Evolutionary conservation across 1,140 invertebrate genomes (phyloP).

Genomic region (Trissolcus basalis): DNA sequence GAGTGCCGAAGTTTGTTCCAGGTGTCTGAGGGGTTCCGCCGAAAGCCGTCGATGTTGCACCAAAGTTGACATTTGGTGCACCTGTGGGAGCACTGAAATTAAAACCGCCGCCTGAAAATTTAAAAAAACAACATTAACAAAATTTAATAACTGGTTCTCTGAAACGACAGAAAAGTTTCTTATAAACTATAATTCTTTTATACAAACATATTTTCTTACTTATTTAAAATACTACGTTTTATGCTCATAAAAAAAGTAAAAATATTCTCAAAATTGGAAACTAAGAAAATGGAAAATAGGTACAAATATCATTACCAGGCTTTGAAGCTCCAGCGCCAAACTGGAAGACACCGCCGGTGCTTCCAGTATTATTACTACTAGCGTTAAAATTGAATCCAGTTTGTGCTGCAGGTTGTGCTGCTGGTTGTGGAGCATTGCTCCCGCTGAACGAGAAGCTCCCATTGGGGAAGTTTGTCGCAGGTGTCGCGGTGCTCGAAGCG

Average conservation of each 20-base stretch:
- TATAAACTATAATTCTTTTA: too few relatives aligned
- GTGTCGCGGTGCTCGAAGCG: not conserved
- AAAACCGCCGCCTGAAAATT: conserved; percentile 61
- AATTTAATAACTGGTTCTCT: not conserved
- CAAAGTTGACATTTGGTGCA: conserved; percentile 57
- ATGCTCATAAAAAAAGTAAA: too few relatives aligned
- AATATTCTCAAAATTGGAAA: not conserved
- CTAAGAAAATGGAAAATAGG: not conserved
- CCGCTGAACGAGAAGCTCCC: conserved; percentile 51
- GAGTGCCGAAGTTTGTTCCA: conserved; percentile 54
- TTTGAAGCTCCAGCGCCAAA: conserved; percentile 64
- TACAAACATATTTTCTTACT: too few relatives aligned
- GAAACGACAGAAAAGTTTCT: too few relatives aligned
- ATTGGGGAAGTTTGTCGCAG: conserved; percentile 6
- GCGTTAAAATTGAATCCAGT: conserved; percentile 53
- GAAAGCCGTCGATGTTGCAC: conserved; percentile 52
- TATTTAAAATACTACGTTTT: too few relatives aligned
- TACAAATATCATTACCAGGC: conserved; percentile 53
- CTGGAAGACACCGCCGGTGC: conserved; percentile 61
- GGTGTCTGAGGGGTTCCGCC: conserved; percentile 35
- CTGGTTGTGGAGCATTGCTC: conserved; percentile 13
- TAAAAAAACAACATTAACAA: conserved; percentile 16
- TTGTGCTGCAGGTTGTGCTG: conserved; percentile 15
- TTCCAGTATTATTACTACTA: conserved; percentile 33
- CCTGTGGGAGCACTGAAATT: conserved; percentile 64